Conservation (phyloP, 92 coral and sea anemone species). For the Palythoa grandiflora region DNA sequence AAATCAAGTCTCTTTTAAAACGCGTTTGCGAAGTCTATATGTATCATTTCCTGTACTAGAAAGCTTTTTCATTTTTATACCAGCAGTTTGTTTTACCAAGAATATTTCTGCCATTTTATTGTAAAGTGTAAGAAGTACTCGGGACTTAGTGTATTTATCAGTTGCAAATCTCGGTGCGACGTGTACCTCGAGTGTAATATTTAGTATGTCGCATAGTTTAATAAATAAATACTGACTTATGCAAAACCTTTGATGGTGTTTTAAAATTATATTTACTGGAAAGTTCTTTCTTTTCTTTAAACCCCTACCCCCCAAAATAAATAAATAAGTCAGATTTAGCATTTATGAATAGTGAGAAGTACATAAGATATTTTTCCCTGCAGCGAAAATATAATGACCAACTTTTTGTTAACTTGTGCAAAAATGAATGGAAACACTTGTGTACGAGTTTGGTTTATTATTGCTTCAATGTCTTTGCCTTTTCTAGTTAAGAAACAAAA, state of each 20-base stretch:
- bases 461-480: not conserved
- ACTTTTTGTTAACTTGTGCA: too few relatives aligned
- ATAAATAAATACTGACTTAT: slow-evolving; percentile 22
- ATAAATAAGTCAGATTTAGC: too few relatives aligned
- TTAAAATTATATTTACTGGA: too few relatives aligned
- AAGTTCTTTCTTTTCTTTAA: too few relatives aligned
- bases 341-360: too few relatives aligned
- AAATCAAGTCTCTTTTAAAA: not conserved
- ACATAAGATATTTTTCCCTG: too few relatives aligned
- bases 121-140: not conserved
- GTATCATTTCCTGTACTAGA: not conserved
- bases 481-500: not conserved
- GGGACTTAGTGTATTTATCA: slow-evolving; percentile 20
- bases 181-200: not conserved
- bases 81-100: slow-evolving; percentile 16
- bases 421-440: too few relatives aligned
- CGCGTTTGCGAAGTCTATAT: not conserved
- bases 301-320: too few relatives aligned
- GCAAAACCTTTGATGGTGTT: not conserved
- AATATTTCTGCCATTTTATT: slow-evolving; percentile 11
- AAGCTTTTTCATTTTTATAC: not conserved
- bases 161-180: not conserved
- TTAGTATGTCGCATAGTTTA: slow-evolving; percentile 1
- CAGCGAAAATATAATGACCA: too few relatives aligned
- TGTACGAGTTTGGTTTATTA: too few relatives aligned